These are phyloP conservation scores for Ooceraea biroi DNA, from an alignment of 1,140 invertebrate genomes.

Conservation along the genomic window DNA sequence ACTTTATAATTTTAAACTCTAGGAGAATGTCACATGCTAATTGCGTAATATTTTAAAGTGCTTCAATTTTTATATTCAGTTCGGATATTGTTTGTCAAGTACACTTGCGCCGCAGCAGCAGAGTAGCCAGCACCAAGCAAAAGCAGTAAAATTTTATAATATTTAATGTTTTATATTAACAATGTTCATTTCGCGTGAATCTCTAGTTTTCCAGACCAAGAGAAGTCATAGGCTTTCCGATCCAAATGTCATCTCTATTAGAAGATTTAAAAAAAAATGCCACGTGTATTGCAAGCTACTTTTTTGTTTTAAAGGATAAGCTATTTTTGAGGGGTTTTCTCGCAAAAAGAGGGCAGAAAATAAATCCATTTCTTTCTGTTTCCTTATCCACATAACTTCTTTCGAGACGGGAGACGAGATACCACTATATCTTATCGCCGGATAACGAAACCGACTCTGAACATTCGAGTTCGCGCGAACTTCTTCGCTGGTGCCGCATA, in stretches of 20 bases:
- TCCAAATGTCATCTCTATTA: background rate
- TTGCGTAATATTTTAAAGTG: background rate
- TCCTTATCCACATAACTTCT: conserved; percentile 36
- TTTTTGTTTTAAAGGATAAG: background rate
- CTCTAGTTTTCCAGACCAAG: background rate
- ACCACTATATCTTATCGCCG: conserved; percentile 13
- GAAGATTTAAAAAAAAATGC: conserved; percentile 1
- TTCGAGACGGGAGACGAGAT: background rate
- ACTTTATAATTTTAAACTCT: conserved; percentile 6
- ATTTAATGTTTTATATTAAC: conserved; percentile 14
- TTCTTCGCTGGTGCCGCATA: background rate
- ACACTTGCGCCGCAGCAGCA: background rate
- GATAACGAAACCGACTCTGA: conserved; percentile 26
- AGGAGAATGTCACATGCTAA: background rate
- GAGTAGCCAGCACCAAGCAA: background rate
- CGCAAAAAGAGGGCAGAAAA: background rate
- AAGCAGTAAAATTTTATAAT: conserved; percentile 13
- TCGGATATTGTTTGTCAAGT: background rate
- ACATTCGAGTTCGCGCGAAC: background rate
- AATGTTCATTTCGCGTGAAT: background rate
- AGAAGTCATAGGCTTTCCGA: background rate
- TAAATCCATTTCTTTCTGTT: background rate
- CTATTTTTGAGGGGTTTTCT: background rate
- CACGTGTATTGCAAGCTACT: background rate
- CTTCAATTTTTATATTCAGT: background rate